Percentiles rank a stretch among this genome's conserved stretches.
These are phyloP conservation scores for Meiosimyza decipiens DNA, from an alignment of 2,888 invertebrate species.

Conservation along the genomic window DNA sequence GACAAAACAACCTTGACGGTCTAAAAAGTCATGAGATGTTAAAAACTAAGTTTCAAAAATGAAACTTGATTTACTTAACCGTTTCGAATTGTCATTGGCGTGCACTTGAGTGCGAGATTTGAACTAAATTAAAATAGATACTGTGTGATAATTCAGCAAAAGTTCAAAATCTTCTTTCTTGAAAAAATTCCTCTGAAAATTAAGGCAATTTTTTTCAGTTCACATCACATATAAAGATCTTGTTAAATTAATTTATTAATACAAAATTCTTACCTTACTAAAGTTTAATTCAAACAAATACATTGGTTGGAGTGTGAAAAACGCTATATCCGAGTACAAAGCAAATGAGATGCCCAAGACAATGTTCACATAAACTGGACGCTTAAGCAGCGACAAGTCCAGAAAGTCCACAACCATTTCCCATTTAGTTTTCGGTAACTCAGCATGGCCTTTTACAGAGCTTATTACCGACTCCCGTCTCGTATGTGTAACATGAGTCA, in stretches of 20 bases:
- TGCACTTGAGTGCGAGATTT: too few species aligned
- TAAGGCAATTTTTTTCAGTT: too few species aligned
- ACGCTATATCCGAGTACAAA: slow-evolving; percentile 77
- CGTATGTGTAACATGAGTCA: slow-evolving; percentile 52
- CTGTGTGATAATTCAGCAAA: too few species aligned
- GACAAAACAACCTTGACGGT: too few species aligned
- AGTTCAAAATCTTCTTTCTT: too few species aligned
- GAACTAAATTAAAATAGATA: too few species aligned
- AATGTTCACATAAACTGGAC: slow-evolving; percentile 76
- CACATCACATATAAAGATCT: background rate
- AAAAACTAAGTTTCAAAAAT: too few species aligned
- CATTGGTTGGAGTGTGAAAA: slow-evolving; percentile 77
- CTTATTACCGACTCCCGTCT: slow-evolving; percentile 46
- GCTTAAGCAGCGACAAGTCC: slow-evolving; percentile 73
- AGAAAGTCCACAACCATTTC: slow-evolving; percentile 72
- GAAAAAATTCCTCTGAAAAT: too few species aligned
- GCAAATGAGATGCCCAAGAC: slow-evolving; percentile 76
- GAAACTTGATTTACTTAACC: too few species aligned
- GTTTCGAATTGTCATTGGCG: too few species aligned
- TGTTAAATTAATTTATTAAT: background rate
- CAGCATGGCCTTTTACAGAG: slow-evolving; percentile 10
- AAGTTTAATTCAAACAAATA: slow-evolving; percentile 63
- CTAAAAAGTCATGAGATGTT: too few species aligned
- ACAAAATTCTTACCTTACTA: slow-evolving; percentile 52
- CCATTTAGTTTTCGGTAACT: slow-evolving; percentile 51